Conservation (phyloP, 2,888 invertebrate genomes). For the Xanthorhoe designata region DNA sequence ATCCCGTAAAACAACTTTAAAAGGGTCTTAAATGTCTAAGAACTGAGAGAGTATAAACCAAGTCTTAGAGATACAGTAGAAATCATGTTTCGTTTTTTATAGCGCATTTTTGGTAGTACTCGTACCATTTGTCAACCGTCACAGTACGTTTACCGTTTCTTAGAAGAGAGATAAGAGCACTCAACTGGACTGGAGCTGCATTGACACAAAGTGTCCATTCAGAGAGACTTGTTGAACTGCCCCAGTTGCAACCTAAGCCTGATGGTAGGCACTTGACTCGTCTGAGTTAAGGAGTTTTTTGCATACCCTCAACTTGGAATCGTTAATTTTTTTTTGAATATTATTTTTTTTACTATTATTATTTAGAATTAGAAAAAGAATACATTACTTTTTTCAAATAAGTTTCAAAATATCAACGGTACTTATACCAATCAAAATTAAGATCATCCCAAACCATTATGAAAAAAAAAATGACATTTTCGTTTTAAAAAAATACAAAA, state of each 20-base stretch:
- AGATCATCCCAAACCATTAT: too few species aligned
- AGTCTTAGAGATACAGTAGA: too few species aligned
- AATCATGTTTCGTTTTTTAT: too few species aligned
- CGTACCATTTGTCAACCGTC: neutral
- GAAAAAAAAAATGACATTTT: too few species aligned
- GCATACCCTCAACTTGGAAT: neutral
- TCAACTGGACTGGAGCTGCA: slow-evolving; percentile 29
- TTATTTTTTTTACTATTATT: neutral
- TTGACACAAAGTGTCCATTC: slow-evolving; percentile 31
- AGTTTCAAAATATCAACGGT: too few species aligned
- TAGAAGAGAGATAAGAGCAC: slow-evolving; percentile 14
- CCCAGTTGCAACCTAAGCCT: slow-evolving; percentile 28
- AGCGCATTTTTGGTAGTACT: too few species aligned
- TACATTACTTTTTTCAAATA: too few species aligned
- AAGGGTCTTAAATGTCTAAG: too few species aligned
- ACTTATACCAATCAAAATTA: too few species aligned
- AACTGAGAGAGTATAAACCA: too few species aligned
- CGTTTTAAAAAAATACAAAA: neutral
- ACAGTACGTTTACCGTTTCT: neutral
- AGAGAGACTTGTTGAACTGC: slow-evolving; percentile 32
- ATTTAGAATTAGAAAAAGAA: neutral
- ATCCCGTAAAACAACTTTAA: too few species aligned
- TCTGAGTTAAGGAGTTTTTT: slow-evolving; percentile 8
- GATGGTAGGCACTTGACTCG: slow-evolving; percentile 11
- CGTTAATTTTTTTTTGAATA: neutral